These are phyloP conservation scores for Montipora efflorescens DNA, from an alignment of 64 coral and sea anemone species.

Conservation along the genomic window DNA sequence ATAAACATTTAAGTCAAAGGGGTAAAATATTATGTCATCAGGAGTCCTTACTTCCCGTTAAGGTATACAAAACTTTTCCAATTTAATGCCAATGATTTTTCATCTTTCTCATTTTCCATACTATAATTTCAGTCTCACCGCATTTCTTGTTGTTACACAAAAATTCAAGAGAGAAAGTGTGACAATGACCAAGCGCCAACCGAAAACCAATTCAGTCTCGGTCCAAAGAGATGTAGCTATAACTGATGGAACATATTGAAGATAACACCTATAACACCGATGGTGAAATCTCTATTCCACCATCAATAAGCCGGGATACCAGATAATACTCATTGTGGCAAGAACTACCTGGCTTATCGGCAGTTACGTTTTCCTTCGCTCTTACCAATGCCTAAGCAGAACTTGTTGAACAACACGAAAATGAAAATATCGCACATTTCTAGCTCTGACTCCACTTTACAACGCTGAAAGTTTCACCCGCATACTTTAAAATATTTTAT, in stretches of 20 bases:
- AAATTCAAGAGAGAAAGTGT: background rate
- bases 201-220: background rate
- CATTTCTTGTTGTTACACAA: background rate
- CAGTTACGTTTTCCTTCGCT: background rate
- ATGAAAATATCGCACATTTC: background rate
- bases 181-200: background rate
- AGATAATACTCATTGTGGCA: background rate
- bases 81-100: too few species aligned
- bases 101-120: too few species aligned
- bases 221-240: background rate
- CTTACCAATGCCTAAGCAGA: background rate
- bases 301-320: background rate
- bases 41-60: too few species aligned
- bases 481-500: background rate
- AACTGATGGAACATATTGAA: too few species aligned
- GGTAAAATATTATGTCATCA: too few species aligned
- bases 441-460: background rate
- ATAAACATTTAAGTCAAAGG: background rate
- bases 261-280: background rate
- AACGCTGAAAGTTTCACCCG: background rate
- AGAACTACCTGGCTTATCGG: background rate
- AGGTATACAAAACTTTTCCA: too few species aligned
- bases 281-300: background rate
- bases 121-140: background rate
- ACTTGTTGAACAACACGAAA: conserved; percentile 26